Conservation (phyloP, 1,140 invertebrate genomes). For the Leptinotarsa lineolata region DNA sequence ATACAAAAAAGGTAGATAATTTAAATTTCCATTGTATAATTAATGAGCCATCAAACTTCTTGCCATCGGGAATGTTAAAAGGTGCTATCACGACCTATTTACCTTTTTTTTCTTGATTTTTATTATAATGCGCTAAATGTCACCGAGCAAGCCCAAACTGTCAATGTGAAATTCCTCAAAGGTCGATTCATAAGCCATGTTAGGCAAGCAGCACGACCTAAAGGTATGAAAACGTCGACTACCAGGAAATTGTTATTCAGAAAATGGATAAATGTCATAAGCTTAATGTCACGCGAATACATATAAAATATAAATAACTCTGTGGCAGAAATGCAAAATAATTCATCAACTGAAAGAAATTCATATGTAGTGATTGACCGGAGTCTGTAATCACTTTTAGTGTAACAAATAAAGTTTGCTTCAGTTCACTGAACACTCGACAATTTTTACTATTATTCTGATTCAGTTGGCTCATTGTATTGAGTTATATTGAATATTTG, state of each 20-base stretch:
- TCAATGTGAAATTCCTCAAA: neutral
- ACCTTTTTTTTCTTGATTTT: neutral
- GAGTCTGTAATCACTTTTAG: no score
- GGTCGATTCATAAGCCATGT: neutral
- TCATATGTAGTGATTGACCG: no score
- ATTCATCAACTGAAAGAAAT: no score
- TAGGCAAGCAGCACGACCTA: slow-evolving; percentile 1
- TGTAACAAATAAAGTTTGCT: no score
- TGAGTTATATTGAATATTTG: no score
- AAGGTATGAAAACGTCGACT: neutral
- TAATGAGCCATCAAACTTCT: neutral
- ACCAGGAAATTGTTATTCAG: neutral
- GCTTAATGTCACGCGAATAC: neutral
- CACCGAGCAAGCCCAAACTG: neutral
- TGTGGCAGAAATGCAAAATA: no score
- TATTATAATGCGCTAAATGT: neutral
- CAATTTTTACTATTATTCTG: no score
- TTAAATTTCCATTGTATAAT: neutral
- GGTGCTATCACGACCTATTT: neutral
- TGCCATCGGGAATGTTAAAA: neutral
- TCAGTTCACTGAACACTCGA: no score
- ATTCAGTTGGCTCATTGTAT: no score
- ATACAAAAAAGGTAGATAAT: no score
- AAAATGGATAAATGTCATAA: neutral
- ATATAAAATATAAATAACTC: no score